Evolutionary conservation across 1,140 invertebrate genomes (phyloP), one percentile per base, ranked within the genome.

Genomic region (Liolophura sinensis): DNA sequence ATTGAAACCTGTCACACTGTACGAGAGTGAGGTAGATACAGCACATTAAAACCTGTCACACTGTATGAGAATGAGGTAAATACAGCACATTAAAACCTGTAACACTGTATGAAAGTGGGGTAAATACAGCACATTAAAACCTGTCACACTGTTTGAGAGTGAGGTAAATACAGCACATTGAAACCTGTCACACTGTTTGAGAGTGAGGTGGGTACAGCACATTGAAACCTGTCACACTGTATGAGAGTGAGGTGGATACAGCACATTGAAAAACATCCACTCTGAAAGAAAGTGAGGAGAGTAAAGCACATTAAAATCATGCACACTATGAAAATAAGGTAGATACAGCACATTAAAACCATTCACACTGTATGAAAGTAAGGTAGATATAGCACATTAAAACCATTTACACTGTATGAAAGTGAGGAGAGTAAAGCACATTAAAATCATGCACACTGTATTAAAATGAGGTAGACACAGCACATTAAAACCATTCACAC

Each of bases 291-390:
- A 40, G 3, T 5, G 31, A 9, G 31, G 89, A 94, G 73, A 92
- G 91, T 85, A 92, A 95, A 80, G 92, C 93, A 87, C 88, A 78
- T 76, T n/a, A n/a, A n/a, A n/a, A n/a, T n/a, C n/a, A n/a, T n/a
- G n/a, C n/a, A n/a, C n/a, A n/a, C n/a, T n/a, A n/a, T n/a, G n/a
- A n/a, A n/a, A n/a, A n/a, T n/a, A n/a, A n/a, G n/a, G 47, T 48
- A 62, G 62, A 22, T 56, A 62, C 60, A 56, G 15, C 20, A 56
- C 51, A 56, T 18, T 68, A 66, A 18, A 3, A 18, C 15, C 12
- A 3, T 6, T n/a, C 1, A 49, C 31, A 27, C 86, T 94, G 62
- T 86, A 89, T 64, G 89, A 94, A 73, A 92, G 91, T 85, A 92
- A 95, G 80, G 92, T 93, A 87, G 62, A 22, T 56, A 62, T 62